phyloP scores from a whole-genome alignment of 2,888 invertebrate genomes.

The Willowsia nigromaculata region DNA sequence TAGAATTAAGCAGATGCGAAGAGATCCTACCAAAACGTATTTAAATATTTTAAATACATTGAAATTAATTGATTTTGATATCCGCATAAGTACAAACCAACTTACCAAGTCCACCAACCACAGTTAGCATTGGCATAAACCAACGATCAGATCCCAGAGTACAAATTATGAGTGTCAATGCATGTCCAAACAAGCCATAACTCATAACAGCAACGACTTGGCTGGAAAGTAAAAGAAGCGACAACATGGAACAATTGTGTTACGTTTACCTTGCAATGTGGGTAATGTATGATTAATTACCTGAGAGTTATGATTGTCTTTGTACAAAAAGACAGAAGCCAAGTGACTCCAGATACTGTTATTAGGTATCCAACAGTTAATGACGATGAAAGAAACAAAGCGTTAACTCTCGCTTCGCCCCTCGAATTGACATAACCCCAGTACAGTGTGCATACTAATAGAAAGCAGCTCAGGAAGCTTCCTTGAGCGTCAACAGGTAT shows the following conservation, averaged over 20 bases:
- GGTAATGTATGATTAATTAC: no score
- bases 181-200: conserved; percentile 82
- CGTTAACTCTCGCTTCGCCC: conserved; percentile 65
- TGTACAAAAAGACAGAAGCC: conserved; percentile 74
- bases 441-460: conserved; percentile 75
- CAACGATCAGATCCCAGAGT: conserved; percentile 81
- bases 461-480: conserved; percentile 76
- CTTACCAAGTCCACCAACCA: conserved; percentile 81
- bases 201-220: conserved; percentile 81
- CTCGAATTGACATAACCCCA: conserved; percentile 74
- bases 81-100: no score
- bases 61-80: no score
- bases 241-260: neutral
- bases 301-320: conserved; percentile 76
- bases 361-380: conserved; percentile 75
- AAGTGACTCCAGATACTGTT: conserved; percentile 69
- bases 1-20: conserved; percentile 80
- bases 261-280: no score
- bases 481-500: conserved; percentile 76
- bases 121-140: conserved; percentile 81
- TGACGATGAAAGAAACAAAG: conserved; percentile 67
- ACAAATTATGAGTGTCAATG: conserved; percentile 81
- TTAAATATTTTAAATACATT: neutral
- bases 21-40: neutral
- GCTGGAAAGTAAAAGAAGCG: conserved; percentile 35